Percentiles rank a stretch among this genome's conserved stretches.
Conservation (phyloP, 2,888 invertebrate species). For the Thalpophila matura region DNA sequence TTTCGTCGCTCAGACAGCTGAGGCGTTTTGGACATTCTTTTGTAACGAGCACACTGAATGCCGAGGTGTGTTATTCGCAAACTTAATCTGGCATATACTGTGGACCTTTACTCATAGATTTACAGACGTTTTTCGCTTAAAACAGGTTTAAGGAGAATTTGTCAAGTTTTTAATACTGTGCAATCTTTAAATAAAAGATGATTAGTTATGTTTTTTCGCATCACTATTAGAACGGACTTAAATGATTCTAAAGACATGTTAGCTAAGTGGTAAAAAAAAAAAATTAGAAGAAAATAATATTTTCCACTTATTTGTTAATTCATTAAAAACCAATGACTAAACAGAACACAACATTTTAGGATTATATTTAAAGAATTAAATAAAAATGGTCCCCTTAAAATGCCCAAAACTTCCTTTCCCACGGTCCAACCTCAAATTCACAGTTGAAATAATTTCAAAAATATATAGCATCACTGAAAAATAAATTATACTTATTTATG, state of each 20-base stretch:
- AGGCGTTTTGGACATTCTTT: constrained; percentile 80
- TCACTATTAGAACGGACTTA: constrained; percentile 4
- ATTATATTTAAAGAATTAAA: too few species aligned
- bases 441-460: constrained; percentile 40
- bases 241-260: not conserved
- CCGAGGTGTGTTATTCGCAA: constrained; percentile 53
- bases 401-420: not conserved
- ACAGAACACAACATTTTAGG: too few species aligned
- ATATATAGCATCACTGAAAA: constrained; percentile 44
- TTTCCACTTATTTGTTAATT: too few species aligned
- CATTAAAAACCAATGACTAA: too few species aligned
- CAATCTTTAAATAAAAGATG: constrained; percentile 41
- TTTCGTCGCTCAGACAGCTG: constrained; percentile 75
- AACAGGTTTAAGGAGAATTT: not conserved
- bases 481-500: constrained; percentile 61
- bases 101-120: constrained; percentile 4
- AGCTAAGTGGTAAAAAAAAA: not conserved
- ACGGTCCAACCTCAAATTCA: not conserved
- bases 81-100: constrained; percentile 2
- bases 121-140: constrained; percentile 34
- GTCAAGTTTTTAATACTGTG: constrained; percentile 24
- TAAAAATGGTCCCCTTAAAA: too few species aligned
- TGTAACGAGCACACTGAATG: constrained; percentile 75
- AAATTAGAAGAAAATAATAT: too few species aligned
- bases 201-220: constrained; percentile 41